phyloP scores from a whole-genome alignment of 64 coral and sea anemone genomes.

The Orbicella faveolata region DNA sequence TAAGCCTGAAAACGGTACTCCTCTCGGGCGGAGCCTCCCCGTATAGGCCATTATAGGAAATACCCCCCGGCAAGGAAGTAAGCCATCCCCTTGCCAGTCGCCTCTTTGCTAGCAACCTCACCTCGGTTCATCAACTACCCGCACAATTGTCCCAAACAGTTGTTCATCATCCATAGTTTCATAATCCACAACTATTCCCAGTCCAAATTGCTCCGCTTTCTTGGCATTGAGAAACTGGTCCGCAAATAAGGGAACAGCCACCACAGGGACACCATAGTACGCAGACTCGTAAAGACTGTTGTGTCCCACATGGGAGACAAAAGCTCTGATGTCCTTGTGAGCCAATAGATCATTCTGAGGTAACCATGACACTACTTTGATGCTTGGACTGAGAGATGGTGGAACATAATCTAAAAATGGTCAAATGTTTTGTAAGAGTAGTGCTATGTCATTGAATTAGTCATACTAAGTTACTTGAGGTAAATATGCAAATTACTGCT shows the following conservation, averaged over 20 bases:
- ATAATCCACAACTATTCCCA: neutral
- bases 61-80: too few species aligned
- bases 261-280: constrained; percentile 40
- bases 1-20: too few species aligned
- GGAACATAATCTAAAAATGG: constrained; percentile 31
- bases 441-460: too few species aligned
- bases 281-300: constrained; percentile 49
- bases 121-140: constrained; percentile 20
- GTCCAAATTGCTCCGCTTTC: neutral
- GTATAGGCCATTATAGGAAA: too few species aligned
- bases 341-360: constrained; percentile 48
- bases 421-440: too few species aligned
- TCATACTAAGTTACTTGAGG: too few species aligned
- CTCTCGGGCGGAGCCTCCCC: too few species aligned
- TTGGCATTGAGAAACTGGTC: constrained; percentile 36
- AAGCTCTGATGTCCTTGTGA: constrained; percentile 1
- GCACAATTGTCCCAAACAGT: neutral
- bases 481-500: too few species aligned
- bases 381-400: constrained; percentile 36
- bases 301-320: constrained; percentile 46
- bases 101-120: neutral
- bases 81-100: too few species aligned
- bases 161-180: neutral
- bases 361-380: constrained; percentile 35
- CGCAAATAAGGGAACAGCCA: constrained; percentile 38